Percentiles rank a stretch among this genome's conserved stretches.
Evolutionary conservation across 2,113 vertebrate genomes (phyloP).

Genomic region (Xenotilapia flavipinnis): DNA sequence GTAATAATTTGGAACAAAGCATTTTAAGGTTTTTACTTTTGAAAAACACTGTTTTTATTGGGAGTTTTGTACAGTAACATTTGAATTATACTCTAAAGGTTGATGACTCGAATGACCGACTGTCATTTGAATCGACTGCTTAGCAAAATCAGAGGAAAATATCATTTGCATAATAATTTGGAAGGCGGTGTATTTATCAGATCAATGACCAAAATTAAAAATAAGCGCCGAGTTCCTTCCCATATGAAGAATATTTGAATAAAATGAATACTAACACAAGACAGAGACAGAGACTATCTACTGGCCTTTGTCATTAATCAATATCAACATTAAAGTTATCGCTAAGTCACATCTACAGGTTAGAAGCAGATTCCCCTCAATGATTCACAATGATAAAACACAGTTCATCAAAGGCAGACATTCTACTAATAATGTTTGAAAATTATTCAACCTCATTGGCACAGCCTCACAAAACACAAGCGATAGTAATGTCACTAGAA

Average conservation of each 20-base stretch:
- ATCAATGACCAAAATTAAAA: neutral
- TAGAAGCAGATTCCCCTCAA: neutral
- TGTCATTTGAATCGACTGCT: too few species aligned
- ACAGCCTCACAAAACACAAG: neutral
- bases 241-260: neutral
- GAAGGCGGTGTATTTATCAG: neutral
- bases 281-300: neutral
- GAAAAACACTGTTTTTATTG: too few species aligned
- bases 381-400: neutral
- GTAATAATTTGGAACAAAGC: too few species aligned
- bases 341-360: neutral
- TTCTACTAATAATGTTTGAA: neutral
- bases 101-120: too few species aligned
- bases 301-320: neutral
- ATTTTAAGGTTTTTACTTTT: too few species aligned
- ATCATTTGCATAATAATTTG: too few species aligned
- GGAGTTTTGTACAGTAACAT: too few species aligned
- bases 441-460: neutral
- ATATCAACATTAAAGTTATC: neutral
- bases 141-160: too few species aligned
- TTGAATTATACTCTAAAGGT: too few species aligned
- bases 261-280: neutral
- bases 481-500: too few species aligned
- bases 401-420: neutral
- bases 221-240: fast-evolving